These are phyloP conservation scores for Heliothis subflexa DNA, from an alignment of 1,140 invertebrate species.

Conservation along the genomic window DNA sequence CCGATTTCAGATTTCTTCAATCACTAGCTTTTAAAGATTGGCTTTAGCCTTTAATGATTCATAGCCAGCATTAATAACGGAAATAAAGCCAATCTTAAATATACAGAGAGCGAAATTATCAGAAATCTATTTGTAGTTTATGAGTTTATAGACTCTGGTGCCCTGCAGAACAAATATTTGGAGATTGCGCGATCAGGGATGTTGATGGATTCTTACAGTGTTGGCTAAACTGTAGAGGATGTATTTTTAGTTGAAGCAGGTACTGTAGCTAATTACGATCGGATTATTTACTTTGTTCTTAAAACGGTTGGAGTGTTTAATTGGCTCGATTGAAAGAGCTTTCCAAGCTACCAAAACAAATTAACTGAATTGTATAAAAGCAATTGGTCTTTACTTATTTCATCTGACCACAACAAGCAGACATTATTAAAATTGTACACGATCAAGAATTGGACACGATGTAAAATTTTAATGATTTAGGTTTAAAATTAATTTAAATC, in stretches of 20 bases:
- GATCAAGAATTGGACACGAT: not conserved
- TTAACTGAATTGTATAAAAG: too few relatives aligned
- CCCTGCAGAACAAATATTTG: conserved; percentile 33
- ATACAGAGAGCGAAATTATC: conserved; percentile 29
- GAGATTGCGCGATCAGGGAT: conserved; percentile 25
- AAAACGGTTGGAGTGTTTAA: not conserved
- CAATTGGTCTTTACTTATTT: too few relatives aligned
- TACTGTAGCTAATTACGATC: not conserved
- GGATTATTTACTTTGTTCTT: not conserved
- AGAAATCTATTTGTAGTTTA: conserved; percentile 57
- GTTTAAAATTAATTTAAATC: not conserved
- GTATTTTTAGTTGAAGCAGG: conserved; percentile 24
- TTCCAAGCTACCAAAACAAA: not conserved
- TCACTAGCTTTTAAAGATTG: not conserved
- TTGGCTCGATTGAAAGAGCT: not conserved
- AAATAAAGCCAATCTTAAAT: conserved; percentile 28
- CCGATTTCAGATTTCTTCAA: not conserved
- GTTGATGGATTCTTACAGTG: conserved; percentile 31
- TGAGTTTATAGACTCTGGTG: conserved; percentile 58
- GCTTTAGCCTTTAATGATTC: conserved; percentile 2
- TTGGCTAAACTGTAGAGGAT: conserved; percentile 3
- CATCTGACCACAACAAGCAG: not conserved
- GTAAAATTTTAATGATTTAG: not conserved
- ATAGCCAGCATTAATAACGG: conserved; percentile 16
- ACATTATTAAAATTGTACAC: not conserved